Evolutionary conservation across 23 tunicate species (phyloP).

Genomic region (Styela clava): DNA sequence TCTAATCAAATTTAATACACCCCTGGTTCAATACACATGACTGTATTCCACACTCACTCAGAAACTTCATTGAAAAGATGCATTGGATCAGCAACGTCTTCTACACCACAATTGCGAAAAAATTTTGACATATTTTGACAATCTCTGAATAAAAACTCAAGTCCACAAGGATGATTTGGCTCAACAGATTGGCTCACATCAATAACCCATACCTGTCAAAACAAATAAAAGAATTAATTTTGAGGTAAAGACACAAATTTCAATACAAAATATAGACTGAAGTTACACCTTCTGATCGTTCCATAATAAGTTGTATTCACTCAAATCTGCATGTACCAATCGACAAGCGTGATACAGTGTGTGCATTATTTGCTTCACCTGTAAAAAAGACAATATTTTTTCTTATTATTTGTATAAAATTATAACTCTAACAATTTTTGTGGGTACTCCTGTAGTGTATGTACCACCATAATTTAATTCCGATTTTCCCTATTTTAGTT

Average conservation of each 20-base stretch:
- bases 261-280: background rate
- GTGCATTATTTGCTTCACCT: constrained; percentile 79
- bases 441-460: too few relatives aligned
- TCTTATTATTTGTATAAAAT: too few relatives aligned
- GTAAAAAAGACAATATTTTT: background rate
- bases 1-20: background rate
- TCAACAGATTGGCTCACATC: constrained; percentile 97
- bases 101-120: constrained; percentile 46
- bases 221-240: background rate
- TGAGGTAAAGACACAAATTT: background rate
- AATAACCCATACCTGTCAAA: constrained; percentile 70
- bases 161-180: constrained; percentile 74
- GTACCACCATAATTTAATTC: too few relatives aligned
- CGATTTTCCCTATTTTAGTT: too few relatives aligned
- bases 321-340: constrained; percentile 80
- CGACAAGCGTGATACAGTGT: constrained; percentile 72
- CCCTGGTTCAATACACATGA: background rate
- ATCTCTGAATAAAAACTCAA: constrained; percentile 68
- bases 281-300: constrained; percentile 61
- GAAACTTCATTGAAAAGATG: constrained; percentile 76
- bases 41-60: constrained; percentile 33
- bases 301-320: constrained; percentile 90
- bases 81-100: constrained; percentile 48
- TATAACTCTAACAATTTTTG: too few relatives aligned
- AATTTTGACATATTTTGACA: constrained; percentile 73